These are phyloP conservation scores for Himalopsyche kuldschensis DNA, from an alignment of 2,888 invertebrate species.

Conservation along the genomic window DNA sequence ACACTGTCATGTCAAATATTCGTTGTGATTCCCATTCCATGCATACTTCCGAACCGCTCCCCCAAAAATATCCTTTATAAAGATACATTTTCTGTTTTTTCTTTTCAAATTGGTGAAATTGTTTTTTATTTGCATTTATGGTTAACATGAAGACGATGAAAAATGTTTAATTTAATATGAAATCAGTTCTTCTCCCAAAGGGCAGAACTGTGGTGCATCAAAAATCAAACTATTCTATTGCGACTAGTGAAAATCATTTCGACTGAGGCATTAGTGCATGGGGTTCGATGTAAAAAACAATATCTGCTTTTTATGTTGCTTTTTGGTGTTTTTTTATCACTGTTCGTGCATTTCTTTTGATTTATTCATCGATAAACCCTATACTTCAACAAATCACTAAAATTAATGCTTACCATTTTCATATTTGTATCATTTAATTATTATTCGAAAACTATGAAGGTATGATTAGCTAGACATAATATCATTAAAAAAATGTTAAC, in stretches of 20 bases:
- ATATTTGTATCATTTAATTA: not conserved
- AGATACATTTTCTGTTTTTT: not conserved
- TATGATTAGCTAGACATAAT: no score
- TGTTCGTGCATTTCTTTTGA: not conserved
- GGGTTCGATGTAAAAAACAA: constrained; percentile 20
- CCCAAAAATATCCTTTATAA: not conserved
- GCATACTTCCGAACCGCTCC: not conserved
- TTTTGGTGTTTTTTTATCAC: constrained; percentile 15
- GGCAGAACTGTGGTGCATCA: not conserved
- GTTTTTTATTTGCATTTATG: not conserved
- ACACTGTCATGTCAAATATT: not conserved
- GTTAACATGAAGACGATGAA: not conserved
- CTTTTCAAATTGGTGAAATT: not conserved
- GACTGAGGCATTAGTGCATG: constrained; percentile 37
- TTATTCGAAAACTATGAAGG: not conserved
- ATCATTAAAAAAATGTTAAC: no score
- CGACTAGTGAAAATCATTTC: constrained; percentile 31
- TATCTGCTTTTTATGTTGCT: constrained; percentile 22
- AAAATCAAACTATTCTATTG: not conserved
- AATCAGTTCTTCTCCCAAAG: not conserved
- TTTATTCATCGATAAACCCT: not conserved
- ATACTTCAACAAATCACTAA: not conserved
- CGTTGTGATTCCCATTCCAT: not conserved
- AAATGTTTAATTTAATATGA: not conserved
- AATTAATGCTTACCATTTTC: not conserved